Evolutionary conservation across 2,113 vertebrate species (phyloP).

Genomic region (Pseudolaguvia tuberculata): DNA sequence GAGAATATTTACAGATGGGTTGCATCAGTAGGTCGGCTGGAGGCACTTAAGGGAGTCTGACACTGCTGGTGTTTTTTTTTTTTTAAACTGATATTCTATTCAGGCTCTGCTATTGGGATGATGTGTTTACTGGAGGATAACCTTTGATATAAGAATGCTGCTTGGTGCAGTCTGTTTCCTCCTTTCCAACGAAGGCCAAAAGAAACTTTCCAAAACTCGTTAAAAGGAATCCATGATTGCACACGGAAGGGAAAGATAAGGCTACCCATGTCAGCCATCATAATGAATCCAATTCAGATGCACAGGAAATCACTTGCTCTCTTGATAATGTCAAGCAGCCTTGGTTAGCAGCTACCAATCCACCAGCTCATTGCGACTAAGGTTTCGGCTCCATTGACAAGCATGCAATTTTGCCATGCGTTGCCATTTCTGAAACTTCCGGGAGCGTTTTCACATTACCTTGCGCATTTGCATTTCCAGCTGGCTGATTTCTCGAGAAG

Average conservation of each 20-base stretch:
- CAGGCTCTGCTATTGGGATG: constrained; percentile 9
- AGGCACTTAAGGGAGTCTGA: constrained; percentile 7
- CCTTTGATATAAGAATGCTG: constrained; percentile 22
- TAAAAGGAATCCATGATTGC: neutral
- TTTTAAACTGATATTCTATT: constrained; percentile 6
- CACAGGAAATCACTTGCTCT: constrained; percentile 35
- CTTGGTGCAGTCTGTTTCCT: constrained; percentile 14
- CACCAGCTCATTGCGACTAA: constrained; percentile 21
- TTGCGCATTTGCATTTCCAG: constrained; percentile 47
- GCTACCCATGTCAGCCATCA: constrained; percentile 9
- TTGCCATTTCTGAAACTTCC: constrained; percentile 39
- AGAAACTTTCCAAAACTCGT: neutral
- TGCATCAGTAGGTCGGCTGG: constrained; percentile 34
- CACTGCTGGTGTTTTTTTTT: constrained; percentile 26
- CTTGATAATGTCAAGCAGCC: constrained; percentile 29
- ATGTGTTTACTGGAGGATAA: constrained; percentile 22
- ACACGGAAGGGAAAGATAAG: neutral
- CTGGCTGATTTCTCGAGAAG: constrained; percentile 43
- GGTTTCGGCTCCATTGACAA: constrained; percentile 16
- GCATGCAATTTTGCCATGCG: constrained; percentile 34
- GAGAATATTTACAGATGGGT: constrained; percentile 41
- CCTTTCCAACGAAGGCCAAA: neutral
- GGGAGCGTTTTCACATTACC: constrained; percentile 36
- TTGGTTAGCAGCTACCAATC: constrained; percentile 30
- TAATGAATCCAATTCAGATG: constrained; percentile 19